Evolutionary conservation across 2,888 invertebrate species (phyloP).

Genomic region (Kryphioiulus occultus): DNA sequence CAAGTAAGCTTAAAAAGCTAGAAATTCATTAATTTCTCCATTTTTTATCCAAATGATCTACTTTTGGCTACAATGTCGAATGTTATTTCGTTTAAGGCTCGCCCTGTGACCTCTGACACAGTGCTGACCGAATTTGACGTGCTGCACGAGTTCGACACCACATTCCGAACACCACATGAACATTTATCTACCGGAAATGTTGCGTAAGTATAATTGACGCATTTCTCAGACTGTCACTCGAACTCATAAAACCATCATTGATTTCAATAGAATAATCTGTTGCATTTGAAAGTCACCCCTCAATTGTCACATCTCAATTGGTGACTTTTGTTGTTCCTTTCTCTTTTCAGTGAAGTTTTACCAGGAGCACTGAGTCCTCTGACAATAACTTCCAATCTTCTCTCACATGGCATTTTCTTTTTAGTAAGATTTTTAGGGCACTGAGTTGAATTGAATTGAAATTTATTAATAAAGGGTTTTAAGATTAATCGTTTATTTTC

Average conservation of each 20-base stretch:
- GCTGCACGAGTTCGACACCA: constrained; percentile 77
- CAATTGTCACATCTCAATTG: no score
- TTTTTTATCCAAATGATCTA: no score
- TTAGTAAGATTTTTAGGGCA: neutral
- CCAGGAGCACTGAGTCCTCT: constrained; percentile 33
- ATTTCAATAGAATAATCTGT: no score
- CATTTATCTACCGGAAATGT: constrained; percentile 75
- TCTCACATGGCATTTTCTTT: neutral
- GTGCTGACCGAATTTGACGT: constrained; percentile 80
- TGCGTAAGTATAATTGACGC: constrained; percentile 67
- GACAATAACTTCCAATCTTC: neutral
- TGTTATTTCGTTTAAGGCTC: no score
- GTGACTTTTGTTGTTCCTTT: no score
- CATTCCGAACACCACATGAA: constrained; percentile 72
- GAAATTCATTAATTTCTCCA: no score
- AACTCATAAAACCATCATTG: no score
- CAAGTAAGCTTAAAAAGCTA: no score
- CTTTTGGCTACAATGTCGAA: no score
- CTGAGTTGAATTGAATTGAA: no score
- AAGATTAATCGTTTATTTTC: neutral
- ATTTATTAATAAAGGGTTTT: neutral
- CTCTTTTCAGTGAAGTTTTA: neutral
- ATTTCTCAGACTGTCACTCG: neutral
- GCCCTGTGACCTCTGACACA: constrained; percentile 78
- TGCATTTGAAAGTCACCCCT: no score